Evolutionary conservation across 2,888 invertebrate species (phyloP), one percentile per base, ranked within the genome.

Genomic region (Cryptophagus acutangulus): DNA sequence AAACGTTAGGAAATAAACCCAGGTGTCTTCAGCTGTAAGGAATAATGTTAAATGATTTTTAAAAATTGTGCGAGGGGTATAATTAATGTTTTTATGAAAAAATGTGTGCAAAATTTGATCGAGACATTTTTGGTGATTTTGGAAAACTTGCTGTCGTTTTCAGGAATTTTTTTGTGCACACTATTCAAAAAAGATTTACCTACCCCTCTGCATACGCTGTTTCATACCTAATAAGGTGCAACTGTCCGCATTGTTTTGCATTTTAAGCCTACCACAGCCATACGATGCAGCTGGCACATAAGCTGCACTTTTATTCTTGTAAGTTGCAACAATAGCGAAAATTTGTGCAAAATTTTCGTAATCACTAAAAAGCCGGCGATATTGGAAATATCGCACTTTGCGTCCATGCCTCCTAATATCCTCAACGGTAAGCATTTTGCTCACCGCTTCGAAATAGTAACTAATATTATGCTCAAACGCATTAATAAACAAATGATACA

Each of bases 271-370:
- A 43, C 73, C 70, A 63, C 87, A 87, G 1, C 77, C 81, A 57
- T 84, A 87, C 1, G 79, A 78, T 34, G 76, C 70, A 2, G 73
- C 69, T 1, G 87, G 84, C 1, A 85, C 77, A 61, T 88, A 87
- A 2, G 81, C 76, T 0, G 81, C 73, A 47, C 74, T 75, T 6
- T 57, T 41, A 41, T 65, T 58, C 15, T 57, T 62, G 51, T 63
- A 67, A 10, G 59, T 68, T 2, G 78, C 79, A 2, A 83, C 65
- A 1, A 76, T 73, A 0, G 72, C 78, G 58, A 75, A 81, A 29
- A 82, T 68, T 0, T 76, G 72, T 2, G 81, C 82, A 0, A 74
- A 76, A 15, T 81, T 82, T 9, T 72, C 70, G 62, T 84, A 83
- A 1, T 75, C 71, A 57, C 75, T 77, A 45, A 77, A 72, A 49